Evolutionary conservation across 2,797 vertebrate genomes (phyloP).

Genomic region (Odontamblyopus rebecca): DNA sequence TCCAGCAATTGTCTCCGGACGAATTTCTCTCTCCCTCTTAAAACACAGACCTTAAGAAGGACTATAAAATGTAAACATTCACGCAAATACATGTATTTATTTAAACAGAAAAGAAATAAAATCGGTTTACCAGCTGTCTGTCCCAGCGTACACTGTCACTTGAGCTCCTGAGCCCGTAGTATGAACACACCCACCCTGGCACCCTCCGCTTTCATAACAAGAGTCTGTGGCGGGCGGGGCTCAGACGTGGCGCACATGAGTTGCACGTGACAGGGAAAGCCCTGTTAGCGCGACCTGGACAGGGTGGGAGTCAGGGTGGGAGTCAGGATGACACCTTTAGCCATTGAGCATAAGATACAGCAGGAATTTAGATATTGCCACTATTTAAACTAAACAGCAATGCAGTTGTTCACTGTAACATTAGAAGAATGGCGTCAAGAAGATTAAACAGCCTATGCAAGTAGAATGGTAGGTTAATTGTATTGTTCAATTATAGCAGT

Average conservation of each 20-base stretch:
- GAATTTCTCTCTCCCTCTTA: neutral
- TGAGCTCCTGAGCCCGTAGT: neutral
- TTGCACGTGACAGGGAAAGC: constrained; percentile 11
- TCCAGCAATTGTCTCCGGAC: neutral
- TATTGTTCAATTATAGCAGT: too few species aligned
- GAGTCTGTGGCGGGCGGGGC: constrained; percentile 26
- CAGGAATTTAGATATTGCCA: too few species aligned
- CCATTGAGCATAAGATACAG: too few species aligned
- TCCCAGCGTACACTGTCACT: neutral
- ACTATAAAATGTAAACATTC: neutral
- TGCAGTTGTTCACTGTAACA: too few species aligned
- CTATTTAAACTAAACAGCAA: too few species aligned
- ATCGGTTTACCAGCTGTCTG: constrained; percentile 31
- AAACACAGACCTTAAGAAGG: neutral
- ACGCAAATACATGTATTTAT: accelerated
- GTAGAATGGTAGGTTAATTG: too few species aligned
- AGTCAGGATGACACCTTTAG: too few species aligned
- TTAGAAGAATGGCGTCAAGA: too few species aligned
- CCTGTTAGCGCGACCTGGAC: too few species aligned
- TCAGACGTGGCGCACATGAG: neutral
- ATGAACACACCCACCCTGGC: constrained; percentile 10
- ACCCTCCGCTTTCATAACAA: constrained; percentile 35
- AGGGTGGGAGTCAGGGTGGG: too few species aligned
- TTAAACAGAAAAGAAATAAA: neutral
- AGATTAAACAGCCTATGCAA: too few species aligned